phyloP scores from a whole-genome alignment of 2,113 vertebrate genomes.

The Mungos mungo region DNA sequence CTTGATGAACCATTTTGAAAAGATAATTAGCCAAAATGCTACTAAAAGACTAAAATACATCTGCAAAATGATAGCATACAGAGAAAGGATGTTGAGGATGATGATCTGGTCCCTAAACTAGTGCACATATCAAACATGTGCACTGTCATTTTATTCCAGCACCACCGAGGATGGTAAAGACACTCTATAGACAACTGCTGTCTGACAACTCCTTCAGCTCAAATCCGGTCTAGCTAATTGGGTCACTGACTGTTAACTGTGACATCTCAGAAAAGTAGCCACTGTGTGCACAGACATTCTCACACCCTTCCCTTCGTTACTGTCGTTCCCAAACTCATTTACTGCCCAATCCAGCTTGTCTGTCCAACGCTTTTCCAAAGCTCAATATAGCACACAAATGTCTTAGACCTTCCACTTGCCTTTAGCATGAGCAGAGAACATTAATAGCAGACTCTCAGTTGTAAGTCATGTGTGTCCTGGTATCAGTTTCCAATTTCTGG shows the following conservation, averaged over 20 bases:
- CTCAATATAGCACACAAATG: background rate
- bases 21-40: constrained; percentile 37
- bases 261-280: background rate
- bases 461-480: background rate
- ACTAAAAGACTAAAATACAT: background rate
- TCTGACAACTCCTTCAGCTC: background rate
- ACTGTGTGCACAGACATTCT: background rate
- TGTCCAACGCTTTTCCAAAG: background rate
- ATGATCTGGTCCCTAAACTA: background rate
- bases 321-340: background rate
- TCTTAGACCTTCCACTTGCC: background rate
- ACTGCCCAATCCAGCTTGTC: background rate
- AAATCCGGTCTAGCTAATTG: background rate
- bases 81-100: background rate
- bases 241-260: background rate
- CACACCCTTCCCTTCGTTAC: background rate
- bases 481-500: background rate
- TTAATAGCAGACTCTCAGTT: background rate
- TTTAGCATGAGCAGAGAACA: background rate
- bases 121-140: background rate
- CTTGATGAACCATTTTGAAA: constrained; percentile 29
- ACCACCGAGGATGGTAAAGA: background rate
- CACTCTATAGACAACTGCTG: background rate
- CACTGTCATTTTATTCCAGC: background rate
- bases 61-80: background rate